phyloP scores from a whole-genome alignment of 2,797 vertebrate species.

The Chaetophractus vellerosus region DNA sequence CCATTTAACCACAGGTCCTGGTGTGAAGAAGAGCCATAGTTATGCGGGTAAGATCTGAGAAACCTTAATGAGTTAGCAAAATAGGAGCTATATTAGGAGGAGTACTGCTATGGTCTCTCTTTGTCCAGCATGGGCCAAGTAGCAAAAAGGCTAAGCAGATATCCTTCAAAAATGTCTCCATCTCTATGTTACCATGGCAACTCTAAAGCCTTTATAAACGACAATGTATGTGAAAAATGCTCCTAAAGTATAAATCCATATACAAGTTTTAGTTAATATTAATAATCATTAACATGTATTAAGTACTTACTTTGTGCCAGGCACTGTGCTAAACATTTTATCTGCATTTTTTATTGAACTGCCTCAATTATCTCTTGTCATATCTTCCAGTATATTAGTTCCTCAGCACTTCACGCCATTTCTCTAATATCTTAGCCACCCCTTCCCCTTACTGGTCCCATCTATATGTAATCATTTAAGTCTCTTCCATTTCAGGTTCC shows the following conservation, averaged over 20 bases:
- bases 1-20: accelerated
- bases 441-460: neutral
- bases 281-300: too few species aligned
- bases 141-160: neutral
- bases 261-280: neutral
- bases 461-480: neutral
- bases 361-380: neutral
- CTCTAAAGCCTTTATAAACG: neutral
- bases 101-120: neutral
- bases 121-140: neutral
- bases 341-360: neutral
- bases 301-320: neutral
- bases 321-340: neutral
- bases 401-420: neutral
- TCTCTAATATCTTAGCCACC: neutral
- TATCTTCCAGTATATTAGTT: neutral
- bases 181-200: too few species aligned
- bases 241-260: neutral
- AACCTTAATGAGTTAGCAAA: neutral
- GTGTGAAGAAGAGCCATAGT: accelerated
- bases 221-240: neutral
- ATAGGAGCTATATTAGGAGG: accelerated
- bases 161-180: neutral
- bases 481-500: neutral
- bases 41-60: accelerated